Evolutionary conservation across 2,797 vertebrate genomes (phyloP).

Genomic region (Arnoldichthys spilopterus): DNA sequence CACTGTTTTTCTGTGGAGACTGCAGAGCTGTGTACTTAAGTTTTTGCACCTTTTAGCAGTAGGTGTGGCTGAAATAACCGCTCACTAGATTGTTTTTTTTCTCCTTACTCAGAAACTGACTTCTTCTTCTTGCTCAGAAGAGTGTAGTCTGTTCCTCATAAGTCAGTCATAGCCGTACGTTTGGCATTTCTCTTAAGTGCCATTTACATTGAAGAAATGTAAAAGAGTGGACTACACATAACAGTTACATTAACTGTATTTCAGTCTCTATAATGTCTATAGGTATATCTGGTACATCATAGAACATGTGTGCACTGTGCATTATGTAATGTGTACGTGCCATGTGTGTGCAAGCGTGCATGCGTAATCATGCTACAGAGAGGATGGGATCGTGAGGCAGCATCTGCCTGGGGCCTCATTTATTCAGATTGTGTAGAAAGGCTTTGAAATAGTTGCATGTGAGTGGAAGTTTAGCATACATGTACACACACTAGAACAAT

Average conservation of each 20-base stretch:
- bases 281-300: not conserved
- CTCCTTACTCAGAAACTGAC: too few species aligned
- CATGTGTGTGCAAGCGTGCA: slow-evolving; percentile 10
- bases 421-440: slow-evolving; percentile 59
- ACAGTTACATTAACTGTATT: not conserved
- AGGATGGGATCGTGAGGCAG: not conserved
- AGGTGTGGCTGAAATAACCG: not conserved
- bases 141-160: too few species aligned
- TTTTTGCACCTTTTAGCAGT: not conserved
- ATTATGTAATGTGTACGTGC: slow-evolving; percentile 12
- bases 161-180: too few species aligned
- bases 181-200: not conserved
- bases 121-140: too few species aligned
- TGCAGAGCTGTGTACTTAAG: not conserved
- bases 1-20: not conserved
- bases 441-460: slow-evolving; percentile 17
- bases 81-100: too few species aligned
- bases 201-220: not conserved
- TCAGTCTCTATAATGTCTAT: not conserved
- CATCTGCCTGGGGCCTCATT: slow-evolving; percentile 14
- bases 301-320: slow-evolving; percentile 7
- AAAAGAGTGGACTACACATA: not conserved
- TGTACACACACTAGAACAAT: not conserved
- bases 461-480: not conserved
- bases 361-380: slow-evolving; percentile 10